Evolutionary conservation across 1,140 invertebrate genomes (phyloP), one percentile per base, ranked within the genome.

Genomic region (Mizuhopecten yessoensis): DNA sequence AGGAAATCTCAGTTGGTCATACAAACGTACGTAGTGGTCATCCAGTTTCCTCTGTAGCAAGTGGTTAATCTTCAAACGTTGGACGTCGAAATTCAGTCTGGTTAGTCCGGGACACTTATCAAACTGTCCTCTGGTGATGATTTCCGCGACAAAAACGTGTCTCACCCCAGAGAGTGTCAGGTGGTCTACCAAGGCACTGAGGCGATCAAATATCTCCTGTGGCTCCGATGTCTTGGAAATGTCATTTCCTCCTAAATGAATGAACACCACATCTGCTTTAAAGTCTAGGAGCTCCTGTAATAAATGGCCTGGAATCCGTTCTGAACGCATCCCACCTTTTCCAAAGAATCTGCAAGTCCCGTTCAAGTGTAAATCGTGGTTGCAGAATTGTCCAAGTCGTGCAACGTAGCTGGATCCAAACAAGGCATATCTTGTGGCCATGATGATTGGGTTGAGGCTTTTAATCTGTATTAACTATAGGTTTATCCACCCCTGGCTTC

Each of bases 241-340:
- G 36, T 90, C 89, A n/a, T 90, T 90, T 36, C 75, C 89, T 11
- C 75, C 89, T n/a, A 90, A 33, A 90, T 90, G 75, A 75, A 89
- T 15, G n/a, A 89, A 89, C n/a, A 89, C 75, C 36, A 49, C n/a
- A 57, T 89, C 23, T 23, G 88, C 57, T 86, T 34, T 33, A 33
- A 89, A 57, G 34, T 86, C 57, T 34, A 33, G 23, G 29, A 89
- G 33, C 17, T 45, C 34, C 9, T 33, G 29, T 29, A 75, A 36
- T 34, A 89, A 29, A n/a, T 90, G 57, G n/a, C 15, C 36, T 33
- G 89, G 89, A 39, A 90, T 90, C 23, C 17, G 39, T 15, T 90
- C 75, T 0, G 89, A 86, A 1, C 86, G 86, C 89, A 90, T 90
- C 1, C 89, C 89, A 86, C 89, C 89, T 36, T 42, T 34, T 39